These are phyloP conservation scores for Cyanocitta stelleri DNA, from an alignment of 2,113 vertebrate genomes.

Conservation along the genomic window DNA sequence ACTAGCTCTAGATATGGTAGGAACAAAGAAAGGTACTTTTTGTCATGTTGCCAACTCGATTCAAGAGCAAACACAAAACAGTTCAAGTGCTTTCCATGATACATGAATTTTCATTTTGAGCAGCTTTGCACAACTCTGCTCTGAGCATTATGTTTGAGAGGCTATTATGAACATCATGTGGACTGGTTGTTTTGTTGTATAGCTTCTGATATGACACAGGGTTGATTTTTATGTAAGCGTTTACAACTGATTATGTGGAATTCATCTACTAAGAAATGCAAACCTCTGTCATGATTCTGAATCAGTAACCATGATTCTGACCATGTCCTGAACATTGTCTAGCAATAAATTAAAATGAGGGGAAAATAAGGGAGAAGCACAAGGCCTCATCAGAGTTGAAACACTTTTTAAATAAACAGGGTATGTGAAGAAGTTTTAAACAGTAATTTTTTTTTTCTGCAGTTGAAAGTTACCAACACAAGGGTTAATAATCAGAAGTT, in stretches of 20 bases:
- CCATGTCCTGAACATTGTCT: not conserved
- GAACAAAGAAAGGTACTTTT: not conserved
- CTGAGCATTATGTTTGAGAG: not conserved
- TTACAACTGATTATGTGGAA: not conserved
- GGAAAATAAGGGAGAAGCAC: not conserved
- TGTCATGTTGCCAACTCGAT: not conserved
- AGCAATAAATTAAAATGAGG: not conserved
- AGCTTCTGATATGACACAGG: not conserved
- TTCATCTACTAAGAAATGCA: not conserved
- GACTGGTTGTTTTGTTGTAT: not conserved
- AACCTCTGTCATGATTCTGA: not conserved
- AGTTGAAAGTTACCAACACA: not conserved
- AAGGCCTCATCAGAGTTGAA: not conserved
- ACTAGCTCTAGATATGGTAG: not conserved
- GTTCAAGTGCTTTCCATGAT: not conserved
- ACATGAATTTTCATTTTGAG: not conserved
- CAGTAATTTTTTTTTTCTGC: not conserved
- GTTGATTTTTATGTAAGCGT: not conserved
- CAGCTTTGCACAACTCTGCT: not conserved
- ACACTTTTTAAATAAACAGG: not conserved
- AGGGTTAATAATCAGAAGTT: not conserved
- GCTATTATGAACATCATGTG: not conserved
- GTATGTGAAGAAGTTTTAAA: not conserved
- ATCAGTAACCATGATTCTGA: not conserved
- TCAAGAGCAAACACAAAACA: not conserved